phyloP scores from a whole-genome alignment of 2,113 vertebrate genomes.

The Sylvia atricapilla region DNA sequence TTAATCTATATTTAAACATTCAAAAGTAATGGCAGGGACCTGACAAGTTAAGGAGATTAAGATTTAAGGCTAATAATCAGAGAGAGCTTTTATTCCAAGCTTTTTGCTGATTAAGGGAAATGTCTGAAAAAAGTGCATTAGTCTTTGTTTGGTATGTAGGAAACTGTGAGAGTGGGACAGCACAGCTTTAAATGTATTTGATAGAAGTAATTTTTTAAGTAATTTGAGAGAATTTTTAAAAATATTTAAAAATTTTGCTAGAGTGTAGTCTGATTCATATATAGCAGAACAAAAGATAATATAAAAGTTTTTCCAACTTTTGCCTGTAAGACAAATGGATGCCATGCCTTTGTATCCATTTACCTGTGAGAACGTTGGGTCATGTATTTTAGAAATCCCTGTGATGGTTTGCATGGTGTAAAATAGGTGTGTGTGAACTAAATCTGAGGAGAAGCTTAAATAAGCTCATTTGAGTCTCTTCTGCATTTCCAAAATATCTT shows the following conservation, averaged over 20 bases:
- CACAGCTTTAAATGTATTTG: not conserved
- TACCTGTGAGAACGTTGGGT: not conserved
- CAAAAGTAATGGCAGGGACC: not conserved
- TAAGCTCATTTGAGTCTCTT: not conserved
- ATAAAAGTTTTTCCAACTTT: not conserved
- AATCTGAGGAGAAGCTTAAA: not conserved
- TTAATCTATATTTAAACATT: constrained; percentile 21
- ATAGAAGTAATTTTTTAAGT: not conserved
- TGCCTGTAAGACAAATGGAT: not conserved
- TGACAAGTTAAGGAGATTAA: constrained; percentile 2
- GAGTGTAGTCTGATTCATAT: not conserved
- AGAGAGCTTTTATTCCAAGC: not conserved
- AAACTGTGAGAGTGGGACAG: not conserved
- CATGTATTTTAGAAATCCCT: not conserved
- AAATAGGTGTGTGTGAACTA: not conserved
- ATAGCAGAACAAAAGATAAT: not conserved
- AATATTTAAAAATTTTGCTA: not conserved
- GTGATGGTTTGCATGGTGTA: not conserved
- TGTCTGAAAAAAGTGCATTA: not conserved
- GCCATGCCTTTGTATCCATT: not conserved
- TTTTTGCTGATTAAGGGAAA: not conserved
- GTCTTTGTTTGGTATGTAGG: not conserved
- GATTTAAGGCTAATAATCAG: not conserved
- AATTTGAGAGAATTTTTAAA: not conserved
- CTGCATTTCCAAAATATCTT: not conserved